Evolutionary conservation across 1,140 invertebrate species (phyloP).

Genomic region (Zeugodacus cucurbitae): DNA sequence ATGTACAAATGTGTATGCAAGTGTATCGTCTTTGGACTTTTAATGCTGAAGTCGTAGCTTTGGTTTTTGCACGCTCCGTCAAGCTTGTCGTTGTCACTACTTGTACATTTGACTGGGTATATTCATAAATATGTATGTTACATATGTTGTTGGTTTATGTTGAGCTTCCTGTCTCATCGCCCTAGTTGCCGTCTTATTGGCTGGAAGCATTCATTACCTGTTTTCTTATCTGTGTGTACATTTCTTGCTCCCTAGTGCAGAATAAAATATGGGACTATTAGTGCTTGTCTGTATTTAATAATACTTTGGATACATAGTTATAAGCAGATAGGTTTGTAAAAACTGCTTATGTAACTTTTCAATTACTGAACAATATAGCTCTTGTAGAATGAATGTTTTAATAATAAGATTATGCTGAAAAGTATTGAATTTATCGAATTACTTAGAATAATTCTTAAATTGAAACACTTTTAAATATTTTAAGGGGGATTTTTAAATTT

Average conservation of each 20-base stretch:
- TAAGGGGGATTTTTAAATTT: neutral
- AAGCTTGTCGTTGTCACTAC: neutral
- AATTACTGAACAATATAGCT: too few species aligned
- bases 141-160: neutral
- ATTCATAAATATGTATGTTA: neutral
- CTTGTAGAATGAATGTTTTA: too few species aligned
- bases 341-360: neutral
- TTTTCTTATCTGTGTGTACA: neutral
- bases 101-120: neutral
- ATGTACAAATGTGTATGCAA: neutral
- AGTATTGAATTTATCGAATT: too few species aligned
- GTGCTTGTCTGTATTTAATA: neutral
- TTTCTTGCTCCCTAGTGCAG: neutral
- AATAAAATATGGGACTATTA: neutral
- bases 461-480: neutral
- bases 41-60: neutral
- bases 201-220: conserved; percentile 12
- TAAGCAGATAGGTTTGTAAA: neutral
- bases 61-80: neutral
- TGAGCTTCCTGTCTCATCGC: conserved; percentile 16
- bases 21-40: neutral
- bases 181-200: neutral
- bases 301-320: neutral
- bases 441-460: too few species aligned
- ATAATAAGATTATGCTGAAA: too few species aligned